Base-by-base conservation (phyloP, 2,888 invertebrate species). In the Eulithis prunata region DNA sequence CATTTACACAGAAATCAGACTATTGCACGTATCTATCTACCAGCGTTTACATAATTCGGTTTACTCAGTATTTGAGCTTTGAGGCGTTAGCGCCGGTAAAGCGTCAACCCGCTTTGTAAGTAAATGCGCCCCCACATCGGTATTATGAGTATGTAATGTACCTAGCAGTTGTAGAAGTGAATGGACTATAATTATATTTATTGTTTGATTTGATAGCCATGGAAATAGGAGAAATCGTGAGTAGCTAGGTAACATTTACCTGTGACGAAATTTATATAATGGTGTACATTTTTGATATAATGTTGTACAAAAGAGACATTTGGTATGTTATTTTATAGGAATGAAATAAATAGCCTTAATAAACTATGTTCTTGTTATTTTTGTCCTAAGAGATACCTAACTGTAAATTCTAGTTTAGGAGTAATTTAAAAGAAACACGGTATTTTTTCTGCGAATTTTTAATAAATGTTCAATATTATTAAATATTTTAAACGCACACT, bases 291-390 rank as follows among this genome's bases (percentile, higher is more conserved):
- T 93, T 93, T 93, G 93, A 93, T 93, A 93, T 93, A 89, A 93
- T 89, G 89, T 93, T 93, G 93, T 93, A 93, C 93, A 93, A 93
- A 93, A 91, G 93, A 93, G 90, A 93, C 91, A 91, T 93, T 93
- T 93, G 92, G 93, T 93, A 93, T 93, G 93, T 93, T 93, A 93
- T 93, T 93, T 93, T 93, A 93, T 93, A 93, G 93, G 93, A 93
- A 93, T 92, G 91, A 93, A 93, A 93, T 93, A 93, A 93, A 93
- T 93, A 93, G 93, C 89, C 87, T 93, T 93, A 93, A 93, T 91
- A 88, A 90, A 89, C 71, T 75, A 69, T 68, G 69, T 71, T 75
- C 75, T 83, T 82, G 55, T 81, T 82, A 81, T 81, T 81, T 75
- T 64, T 63, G 63, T 51, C 6, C 11, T 11, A 14, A 21, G 21